These are phyloP conservation scores for Apis mellifera DNA, from an alignment of 1,140 invertebrate species.

Conservation along the genomic window Amel_HAv3.1 CM009945.2:7303501-7304000, in stretches of 20 bases:
- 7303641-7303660: background rate
- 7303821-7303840: background rate
- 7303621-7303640: too few species aligned
- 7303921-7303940: background rate
- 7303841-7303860: background rate
- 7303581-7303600: too few species aligned
- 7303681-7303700: background rate
- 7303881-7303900: background rate
- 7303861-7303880: background rate
- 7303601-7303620: too few species aligned
- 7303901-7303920: too few species aligned
- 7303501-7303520: too few species aligned
- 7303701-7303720: background rate
- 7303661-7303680: constrained; percentile 1
- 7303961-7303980: background rate
- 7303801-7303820: background rate
- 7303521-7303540: too few species aligned
- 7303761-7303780: background rate
- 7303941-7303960: background rate
- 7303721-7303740: background rate
- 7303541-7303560: too few species aligned
- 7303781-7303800: background rate
- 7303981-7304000: background rate
- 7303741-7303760: background rate
- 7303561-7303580: too few species aligned